Evolutionary conservation across 1,140 invertebrate species (phyloP), one percentile per base, ranked within the genome.

Genomic region (Drosophila sp.): DNA sequence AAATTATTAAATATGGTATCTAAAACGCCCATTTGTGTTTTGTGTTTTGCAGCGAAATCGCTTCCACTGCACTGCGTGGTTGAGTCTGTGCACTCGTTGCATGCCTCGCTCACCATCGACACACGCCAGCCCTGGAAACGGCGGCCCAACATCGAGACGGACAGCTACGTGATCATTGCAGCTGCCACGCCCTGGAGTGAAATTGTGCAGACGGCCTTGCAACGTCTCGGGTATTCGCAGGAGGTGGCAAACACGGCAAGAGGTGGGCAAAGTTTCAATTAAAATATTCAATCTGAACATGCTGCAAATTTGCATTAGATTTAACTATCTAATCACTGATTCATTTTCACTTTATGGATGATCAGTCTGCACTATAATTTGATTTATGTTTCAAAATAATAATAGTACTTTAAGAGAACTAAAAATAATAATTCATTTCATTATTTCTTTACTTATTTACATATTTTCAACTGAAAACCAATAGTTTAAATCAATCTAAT

Each of bases 91-190:
- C 94, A 95, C 62, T 94, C 94, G 14, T 92, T 96, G 71, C 91
- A 92, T 54, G 91, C 91, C 72, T 91, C 91, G 36, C 79, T 92
- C 1, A 82, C 78, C 70, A 89, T 91, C 16, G 95, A 95, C 45
- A 76, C 78, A 54, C 75, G 91, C 14, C 90, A 80, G 75, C 83
- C 92, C 73, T 92, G 94, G 94, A 90, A 94, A 92, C 93, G 95
- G 32, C 93, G 95, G 29, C 94, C 95, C 2, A 93, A 95, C 43
- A 94, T 98, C 34, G 97, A 98, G 92, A 95, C 95, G 7, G 97
- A 98, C 92, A 97, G 96, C 80, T 98, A 97, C 92, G 97, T 98
- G 83, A 98, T 98, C 91, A 96, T 98, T 77, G 97, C 97, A 5
- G 95, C 96, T n/a, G 94, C 94, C 46, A 98, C 97, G 50, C 95